A percentile compares a stretch with the other conserved stretches of the same genome.
Conservation (phyloP, 2,113 vertebrate genomes). For the Xenopus laevis region DNA sequence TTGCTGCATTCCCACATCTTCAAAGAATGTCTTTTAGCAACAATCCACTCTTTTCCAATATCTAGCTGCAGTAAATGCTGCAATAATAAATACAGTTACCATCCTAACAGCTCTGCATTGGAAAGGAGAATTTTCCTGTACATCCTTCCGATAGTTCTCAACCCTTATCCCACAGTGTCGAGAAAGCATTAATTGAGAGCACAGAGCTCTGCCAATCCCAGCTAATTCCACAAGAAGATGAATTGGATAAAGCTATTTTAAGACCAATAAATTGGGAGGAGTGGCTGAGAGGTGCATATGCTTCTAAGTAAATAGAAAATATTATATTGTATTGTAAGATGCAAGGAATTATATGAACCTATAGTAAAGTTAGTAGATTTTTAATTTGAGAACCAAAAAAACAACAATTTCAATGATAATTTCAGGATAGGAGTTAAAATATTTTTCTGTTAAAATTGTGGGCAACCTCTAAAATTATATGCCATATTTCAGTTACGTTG, state of each 20-base stretch:
- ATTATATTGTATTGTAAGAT: too few species aligned
- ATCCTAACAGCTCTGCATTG: background rate
- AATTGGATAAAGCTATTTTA: conserved; percentile 23
- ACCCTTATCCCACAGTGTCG: background rate
- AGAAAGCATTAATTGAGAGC: background rate
- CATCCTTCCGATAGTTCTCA: background rate
- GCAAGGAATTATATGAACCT: too few species aligned
- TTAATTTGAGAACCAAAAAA: too few species aligned
- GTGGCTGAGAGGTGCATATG: too few species aligned
- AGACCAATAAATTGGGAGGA: background rate
- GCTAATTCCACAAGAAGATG: background rate
- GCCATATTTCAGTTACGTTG: too few species aligned
- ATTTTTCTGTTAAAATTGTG: too few species aligned
- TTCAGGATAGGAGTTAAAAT: too few species aligned
- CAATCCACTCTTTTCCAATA: fast-evolving
- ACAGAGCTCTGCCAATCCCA: conserved; percentile 1
- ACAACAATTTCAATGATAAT: too few species aligned
- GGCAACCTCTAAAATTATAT: too few species aligned
- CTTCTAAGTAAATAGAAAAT: too few species aligned
- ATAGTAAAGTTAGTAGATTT: too few species aligned
- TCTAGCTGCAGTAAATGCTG: background rate
- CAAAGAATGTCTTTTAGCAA: background rate
- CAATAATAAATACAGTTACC: background rate
- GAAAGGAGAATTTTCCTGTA: background rate
- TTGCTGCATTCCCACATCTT: conserved; percentile 52